A percentile compares a stretch with the other conserved stretches of the same genome.
Evolutionary conservation across 2,888 invertebrate genomes (phyloP).

Genomic region (Automeris io): DNA sequence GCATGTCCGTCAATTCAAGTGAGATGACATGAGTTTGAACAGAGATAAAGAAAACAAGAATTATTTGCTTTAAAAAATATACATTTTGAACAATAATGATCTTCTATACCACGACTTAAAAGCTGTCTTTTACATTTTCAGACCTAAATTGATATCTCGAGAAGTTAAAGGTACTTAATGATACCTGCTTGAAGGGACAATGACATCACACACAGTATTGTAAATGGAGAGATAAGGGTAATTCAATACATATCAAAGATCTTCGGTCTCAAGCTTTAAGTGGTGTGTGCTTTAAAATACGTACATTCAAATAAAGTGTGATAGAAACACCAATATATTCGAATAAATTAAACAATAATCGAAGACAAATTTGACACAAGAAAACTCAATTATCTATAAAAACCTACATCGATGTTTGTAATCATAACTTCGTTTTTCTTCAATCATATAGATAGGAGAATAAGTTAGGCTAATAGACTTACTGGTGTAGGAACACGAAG

Average conservation of each 20-base stretch:
- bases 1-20: slow-evolving; percentile 35
- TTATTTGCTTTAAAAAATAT: slow-evolving; percentile 5
- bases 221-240: slow-evolving; percentile 52
- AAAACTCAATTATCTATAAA: too few relatives aligned
- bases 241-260: slow-evolving; percentile 47
- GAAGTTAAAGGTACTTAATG: slow-evolving; percentile 50
- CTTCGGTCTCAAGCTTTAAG: slow-evolving; percentile 38
- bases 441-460: too few relatives aligned
- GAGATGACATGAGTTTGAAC: slow-evolving; percentile 50
- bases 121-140: neutral
- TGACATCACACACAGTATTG: slow-evolving; percentile 56
- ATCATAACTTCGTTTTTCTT: too few relatives aligned
- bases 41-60: slow-evolving; percentile 40
- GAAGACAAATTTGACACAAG: too few relatives aligned
- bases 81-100: slow-evolving; percentile 14
- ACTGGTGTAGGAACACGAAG: too few relatives aligned
- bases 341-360: too few relatives aligned
- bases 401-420: too few relatives aligned
- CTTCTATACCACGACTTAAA: slow-evolving; percentile 9
- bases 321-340: too few relatives aligned
- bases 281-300: slow-evolving; percentile 14
- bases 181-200: slow-evolving; percentile 45
- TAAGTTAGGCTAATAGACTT: too few relatives aligned
- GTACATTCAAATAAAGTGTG: too few relatives aligned
- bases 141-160: slow-evolving; percentile 15